Evolutionary conservation across 2,888 invertebrate species (phyloP), one percentile per base, ranked within the genome.

Genomic region (Pyralis farinalis): DNA sequence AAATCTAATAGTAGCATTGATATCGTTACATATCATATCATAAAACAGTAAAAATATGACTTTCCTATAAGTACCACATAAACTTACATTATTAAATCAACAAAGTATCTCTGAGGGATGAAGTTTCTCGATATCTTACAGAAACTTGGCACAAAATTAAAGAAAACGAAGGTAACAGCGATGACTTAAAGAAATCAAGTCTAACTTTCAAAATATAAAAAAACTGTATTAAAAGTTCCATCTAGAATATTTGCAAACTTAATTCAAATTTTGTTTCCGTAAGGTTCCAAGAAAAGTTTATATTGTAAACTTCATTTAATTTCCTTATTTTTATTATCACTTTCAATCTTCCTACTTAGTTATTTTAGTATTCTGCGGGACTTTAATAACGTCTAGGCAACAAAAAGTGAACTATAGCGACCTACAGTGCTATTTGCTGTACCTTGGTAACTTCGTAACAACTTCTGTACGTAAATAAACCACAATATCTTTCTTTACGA

Each of bases 211-310:
- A 37, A 37, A 37, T 21, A 21, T 37, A 9, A 28, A 39, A 41
- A 46, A 51, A 51, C 40, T 48, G 46, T 45, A 51, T 51, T 46
- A 48, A 48, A 51, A 51, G 44, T 49, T 47, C 38, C 42, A 43
- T 47, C 44, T 43, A 38, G 38, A 39, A 42, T 43, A 39, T 39
- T 39, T 33, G 25, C 38, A 8, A 39, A 39, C 38, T 42, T 42
- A 42, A 45, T 46, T 49, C 34, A 44, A 44, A 47, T 44, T 40
- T 34, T 29, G 37, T 41, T 27, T 34, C 36, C 37, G 29, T 34
- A 37, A 33, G 40, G 37, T 40, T 40, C 16, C 30, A 12, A 12
- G 37, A 27, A 39, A 35, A 40, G 44, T 47, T 47, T 46, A 46
- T 46, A 47, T 29, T 40, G 38, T 45, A 27, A 42, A 46, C 43